A percentile compares a stretch with the other conserved stretches of the same genome.
These are phyloP conservation scores for Lamellibrachia luymesi DNA, from an alignment of 1,140 invertebrate species.

Conservation along the genomic window DNA sequence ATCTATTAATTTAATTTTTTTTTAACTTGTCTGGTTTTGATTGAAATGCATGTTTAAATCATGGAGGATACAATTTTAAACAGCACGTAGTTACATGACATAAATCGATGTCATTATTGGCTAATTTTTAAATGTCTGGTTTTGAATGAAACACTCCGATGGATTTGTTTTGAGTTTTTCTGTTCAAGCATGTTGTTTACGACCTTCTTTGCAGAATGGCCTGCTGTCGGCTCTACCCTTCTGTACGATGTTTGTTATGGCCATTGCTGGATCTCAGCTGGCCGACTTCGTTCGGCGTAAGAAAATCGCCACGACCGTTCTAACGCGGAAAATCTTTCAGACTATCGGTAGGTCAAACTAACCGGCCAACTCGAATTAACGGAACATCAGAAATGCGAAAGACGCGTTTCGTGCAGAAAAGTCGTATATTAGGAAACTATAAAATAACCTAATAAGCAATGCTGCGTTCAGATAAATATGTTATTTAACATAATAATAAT, in stretches of 20 bases:
- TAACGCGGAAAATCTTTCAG: slow-evolving; percentile 21
- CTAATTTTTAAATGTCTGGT: no score
- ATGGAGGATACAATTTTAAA: no score
- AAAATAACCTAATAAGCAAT: no score
- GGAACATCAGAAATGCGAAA: neutral
- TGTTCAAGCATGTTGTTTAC: neutral
- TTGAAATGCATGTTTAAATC: no score
- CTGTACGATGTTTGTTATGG: slow-evolving; percentile 17
- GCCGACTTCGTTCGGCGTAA: slow-evolving; percentile 22
- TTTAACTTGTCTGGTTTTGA: no score
- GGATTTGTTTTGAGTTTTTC: neutral
- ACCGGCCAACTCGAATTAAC: neutral
- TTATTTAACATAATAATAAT: no score
- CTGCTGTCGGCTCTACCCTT: slow-evolving; percentile 24
- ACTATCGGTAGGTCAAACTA: neutral
- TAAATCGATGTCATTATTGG: no score
- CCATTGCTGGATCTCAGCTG: slow-evolving; percentile 15
- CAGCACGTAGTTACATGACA: no score
- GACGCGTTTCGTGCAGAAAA: no score
- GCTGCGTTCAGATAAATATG: no score
- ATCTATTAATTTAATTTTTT: no score
- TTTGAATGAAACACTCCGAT: neutral
- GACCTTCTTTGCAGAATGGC: slow-evolving; percentile 22
- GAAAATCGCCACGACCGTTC: slow-evolving; percentile 10
- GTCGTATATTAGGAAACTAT: no score